Conservation (phyloP, 2,797 vertebrate genomes). For the Erpetoichthys calabaricus region DNA sequence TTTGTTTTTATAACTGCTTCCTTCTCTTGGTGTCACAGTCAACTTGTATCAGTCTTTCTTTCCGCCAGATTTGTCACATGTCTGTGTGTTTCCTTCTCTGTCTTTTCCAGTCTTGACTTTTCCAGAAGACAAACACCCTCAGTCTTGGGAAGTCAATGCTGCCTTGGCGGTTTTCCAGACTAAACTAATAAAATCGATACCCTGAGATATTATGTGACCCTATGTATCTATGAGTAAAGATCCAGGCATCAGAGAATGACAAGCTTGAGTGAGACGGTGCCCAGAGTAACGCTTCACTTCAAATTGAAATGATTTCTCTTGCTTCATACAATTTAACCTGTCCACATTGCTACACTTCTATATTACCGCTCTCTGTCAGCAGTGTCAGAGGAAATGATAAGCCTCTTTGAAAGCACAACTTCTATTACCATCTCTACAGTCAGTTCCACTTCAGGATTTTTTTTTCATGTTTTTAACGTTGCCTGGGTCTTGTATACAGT, state of each 20-base stretch:
- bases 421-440: slow-evolving; percentile 25
- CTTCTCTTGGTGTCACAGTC: too few relatives aligned
- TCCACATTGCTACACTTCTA: slow-evolving; percentile 36
- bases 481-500: not conserved
- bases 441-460: slow-evolving; percentile 17
- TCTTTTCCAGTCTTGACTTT: too few relatives aligned
- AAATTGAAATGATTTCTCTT: slow-evolving; percentile 37
- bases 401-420: slow-evolving; percentile 30
- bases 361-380: slow-evolving; percentile 34
- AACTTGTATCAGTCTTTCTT: too few relatives aligned
- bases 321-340: slow-evolving; percentile 36
- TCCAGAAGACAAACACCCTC: slow-evolving; percentile 42
- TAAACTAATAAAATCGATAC: not conserved
- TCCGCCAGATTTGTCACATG: too few relatives aligned
- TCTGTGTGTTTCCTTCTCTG: too few relatives aligned
- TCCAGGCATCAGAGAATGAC: slow-evolving; percentile 11
- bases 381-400: slow-evolving; percentile 36
- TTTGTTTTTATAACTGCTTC: too few relatives aligned
- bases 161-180: slow-evolving; percentile 1
- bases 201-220: not conserved
- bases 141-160: slow-evolving; percentile 1
- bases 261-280: slow-evolving; percentile 21
- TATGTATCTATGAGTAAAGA: not conserved
- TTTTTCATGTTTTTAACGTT: slow-evolving; percentile 31
- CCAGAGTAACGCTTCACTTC: slow-evolving; percentile 30